Evolutionary conservation across 1,140 invertebrate genomes (phyloP), one percentile per base, ranked within the genome.

Genomic region (Pogonus chalceus): DNA sequence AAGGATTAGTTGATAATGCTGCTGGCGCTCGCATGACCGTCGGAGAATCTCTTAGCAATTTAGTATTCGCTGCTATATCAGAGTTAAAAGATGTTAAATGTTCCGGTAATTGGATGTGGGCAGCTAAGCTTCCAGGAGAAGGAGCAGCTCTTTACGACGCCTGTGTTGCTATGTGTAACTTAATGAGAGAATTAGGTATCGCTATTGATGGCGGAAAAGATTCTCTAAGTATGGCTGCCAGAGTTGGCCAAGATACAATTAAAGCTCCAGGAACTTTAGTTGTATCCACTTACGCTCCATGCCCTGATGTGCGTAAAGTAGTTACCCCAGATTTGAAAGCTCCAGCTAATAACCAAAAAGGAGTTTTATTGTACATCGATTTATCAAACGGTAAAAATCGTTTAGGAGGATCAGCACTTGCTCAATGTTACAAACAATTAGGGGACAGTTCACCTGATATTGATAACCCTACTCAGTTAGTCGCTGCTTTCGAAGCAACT

Each of bases 71-170:
- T n/a, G 80, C 77, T 48, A 88, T 98, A 52, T 81, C 85, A 1
- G 75, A 82, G 62, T 63, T 96, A 20, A 81, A 84, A 68, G 94
- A 98, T 72, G 83, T 97, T 7, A 98, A 98, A 74, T 97, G 94
- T 66, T 95, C 91, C 56, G 95, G 90, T 2, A 98, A 98, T 72
- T 98, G 96, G 96, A 98, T 98, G 96, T 98, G 95, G 96, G 83
- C 94, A 2, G 94, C 94, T 4, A 98, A 98, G 74, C 75, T 96
- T 14, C 81, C 85, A 0, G 90, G 87, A 0, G 94, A 97, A 73
- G 95, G 95, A 2, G 89, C 87, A 16, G 79, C 82, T 26, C 72
- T 98, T 21, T 90, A 86, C 57, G 82, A 86, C 49, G 91, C 96
- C 1, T 97, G 94, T 66, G 67, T 74, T 35, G 89, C 92, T 12